Evolutionary conservation across 2,797 vertebrate genomes (phyloP), one percentile per base, ranked within the genome.

Genomic region (Clamator glandarius): DNA sequence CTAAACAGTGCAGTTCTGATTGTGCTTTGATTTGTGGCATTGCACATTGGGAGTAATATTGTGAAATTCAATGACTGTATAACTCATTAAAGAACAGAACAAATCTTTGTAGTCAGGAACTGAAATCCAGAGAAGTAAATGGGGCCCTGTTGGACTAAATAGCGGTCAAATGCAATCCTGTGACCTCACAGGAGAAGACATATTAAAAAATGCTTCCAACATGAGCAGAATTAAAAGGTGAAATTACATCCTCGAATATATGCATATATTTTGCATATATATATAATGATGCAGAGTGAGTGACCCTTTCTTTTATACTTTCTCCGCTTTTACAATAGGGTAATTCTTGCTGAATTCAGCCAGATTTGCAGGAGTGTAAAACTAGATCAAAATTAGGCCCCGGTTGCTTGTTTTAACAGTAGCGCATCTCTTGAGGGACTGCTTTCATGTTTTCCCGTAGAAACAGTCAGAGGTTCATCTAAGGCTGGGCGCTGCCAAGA

Each of bases 281-380:
- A 46, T 46, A 12, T 33, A 92, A 59, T 24, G 19, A 74, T 78
- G 61, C 33, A 77, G 29, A 83, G 29, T 62, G 91, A 79, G 29
- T 33, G 51, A 66, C 55, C 28, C 89, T 89, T 80, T 62, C 35
- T 88, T 93, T 76, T 79, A 59, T 44, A 84, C 12, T 77, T n/a
- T 66, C 35, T 67, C 8, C 3, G 5, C 26, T 84, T 14, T 79
- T 82, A 78, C 87, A 1, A 1, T 42, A 28, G 24, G 25, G 12
- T 80, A 84, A 44, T 86, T 89, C 59, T 86, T 81, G 54, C 70
- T 54, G 57, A 84, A 31, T 77, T 94, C 85, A 84, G 70, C 14
- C 54, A 84, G 76, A 67, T 93, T 84, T 86, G 25, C 19, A 24
- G 41, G 13, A 12, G 19, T 51, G 52, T 83, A 59, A 76, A 75